These are phyloP conservation scores for Diabrotica virgifera DNA, from an alignment of 1,140 invertebrate genomes.

Conservation along the genomic window DNA sequence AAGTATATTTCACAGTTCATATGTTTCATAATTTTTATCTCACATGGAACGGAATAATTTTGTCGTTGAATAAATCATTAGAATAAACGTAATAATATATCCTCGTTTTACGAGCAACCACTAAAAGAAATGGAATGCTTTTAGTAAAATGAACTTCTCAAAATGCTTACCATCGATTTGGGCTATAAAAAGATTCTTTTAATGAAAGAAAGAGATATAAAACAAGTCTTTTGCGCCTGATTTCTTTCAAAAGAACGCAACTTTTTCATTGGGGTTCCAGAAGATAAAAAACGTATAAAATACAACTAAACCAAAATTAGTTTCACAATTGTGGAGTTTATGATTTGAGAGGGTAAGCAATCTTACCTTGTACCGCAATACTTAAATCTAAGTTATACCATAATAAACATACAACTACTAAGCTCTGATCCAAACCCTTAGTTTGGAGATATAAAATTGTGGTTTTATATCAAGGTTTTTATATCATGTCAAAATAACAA, in stretches of 20 bases:
- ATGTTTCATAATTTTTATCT: no score
- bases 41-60: background rate
- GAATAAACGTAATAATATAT: conserved; percentile 1
- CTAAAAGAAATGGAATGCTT: background rate
- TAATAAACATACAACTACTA: no score
- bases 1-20: no score
- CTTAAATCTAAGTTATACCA: no score
- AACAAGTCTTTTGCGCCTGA: background rate
- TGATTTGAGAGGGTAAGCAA: no score
- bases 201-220: conserved; percentile 1
- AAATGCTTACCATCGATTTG: conserved; percentile 2
- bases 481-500: no score
- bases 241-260: background rate
- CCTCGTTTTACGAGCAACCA: background rate
- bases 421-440: no score
- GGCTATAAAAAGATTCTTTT: conserved; percentile 3
- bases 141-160: conserved; percentile 1
- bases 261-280: background rate
- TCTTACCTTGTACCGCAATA: no score
- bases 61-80: background rate
- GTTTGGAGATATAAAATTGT: no score
- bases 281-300: background rate
- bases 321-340: no score
- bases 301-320: no score
- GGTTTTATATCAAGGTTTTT: no score